Conservation (phyloP, 2,797 vertebrate genomes). For the Leucoraja ocellata region DNA sequence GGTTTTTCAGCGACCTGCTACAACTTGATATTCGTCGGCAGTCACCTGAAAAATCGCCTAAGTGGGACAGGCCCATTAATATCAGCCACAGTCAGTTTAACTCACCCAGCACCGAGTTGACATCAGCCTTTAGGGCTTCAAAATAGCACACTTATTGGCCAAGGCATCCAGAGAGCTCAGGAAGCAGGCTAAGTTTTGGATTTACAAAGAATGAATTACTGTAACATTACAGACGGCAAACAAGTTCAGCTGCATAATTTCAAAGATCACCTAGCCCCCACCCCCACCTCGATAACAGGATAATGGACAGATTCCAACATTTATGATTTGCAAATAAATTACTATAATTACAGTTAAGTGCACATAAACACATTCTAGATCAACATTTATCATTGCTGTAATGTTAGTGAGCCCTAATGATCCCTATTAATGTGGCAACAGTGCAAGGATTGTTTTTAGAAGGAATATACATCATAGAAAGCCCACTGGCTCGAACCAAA, state of each 20-base stretch:
- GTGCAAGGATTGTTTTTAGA: background rate
- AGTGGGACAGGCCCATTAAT: too few relatives aligned
- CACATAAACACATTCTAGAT: background rate
- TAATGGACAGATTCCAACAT: background rate
- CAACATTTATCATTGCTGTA: background rate
- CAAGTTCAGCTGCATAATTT: background rate
- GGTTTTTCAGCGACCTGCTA: too few relatives aligned
- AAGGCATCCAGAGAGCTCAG: background rate
- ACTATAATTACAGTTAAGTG: background rate
- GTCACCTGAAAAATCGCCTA: too few relatives aligned
- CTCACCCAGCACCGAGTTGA: background rate
- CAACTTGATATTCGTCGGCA: too few relatives aligned
- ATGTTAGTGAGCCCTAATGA: background rate
- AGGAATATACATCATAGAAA: background rate
- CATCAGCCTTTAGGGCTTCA: background rate
- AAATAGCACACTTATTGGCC: background rate
- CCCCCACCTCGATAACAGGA: background rate
- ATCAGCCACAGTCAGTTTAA: background rate
- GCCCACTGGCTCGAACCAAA: background rate
- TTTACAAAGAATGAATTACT: background rate
- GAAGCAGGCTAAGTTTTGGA: too few relatives aligned
- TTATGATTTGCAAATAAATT: background rate
- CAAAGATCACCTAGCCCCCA: background rate
- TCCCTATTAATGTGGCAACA: background rate
- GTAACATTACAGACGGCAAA: background rate